Evolutionary conservation across 2,888 invertebrate species (phyloP), one percentile per base, ranked within the genome.

Genomic region (Eupithecia tripunctaria): DNA sequence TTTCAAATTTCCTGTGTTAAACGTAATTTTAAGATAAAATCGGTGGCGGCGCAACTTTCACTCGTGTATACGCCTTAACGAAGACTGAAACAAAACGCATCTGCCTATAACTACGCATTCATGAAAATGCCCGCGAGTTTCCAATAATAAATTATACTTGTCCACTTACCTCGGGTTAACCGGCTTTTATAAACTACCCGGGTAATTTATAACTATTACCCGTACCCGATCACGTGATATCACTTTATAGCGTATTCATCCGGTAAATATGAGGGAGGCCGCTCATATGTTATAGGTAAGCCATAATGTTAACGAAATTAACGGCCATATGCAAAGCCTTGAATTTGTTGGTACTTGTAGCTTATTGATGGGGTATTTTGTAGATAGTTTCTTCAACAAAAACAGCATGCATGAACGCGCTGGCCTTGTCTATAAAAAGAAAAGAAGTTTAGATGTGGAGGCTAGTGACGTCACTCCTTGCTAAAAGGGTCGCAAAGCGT

Each of bases 171-270:
- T 92, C 91, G 91, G 93, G 94, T 93, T 94, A 94, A 94, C 93
- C 92, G 93, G 94, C 93, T 93, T 94, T 94, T 94, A 94, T 94
- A 94, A 94, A 94, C 92, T 93, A 93, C 91, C 92, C 89, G 83
- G 86, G 92, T 94, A 94, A 93, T 94, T 94, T 94, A 94, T 94
- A 94, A 94, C 94, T 93, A 94, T 93, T 93, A 94, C 93, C 92
- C 91, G 90, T 89, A 91, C 91, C 89, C 93, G 93, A 93, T 94
- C 94, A 93, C 91, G 93, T 92, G 93, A 92, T 93, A 93, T 94
- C 92, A 93, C 92, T 93, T 93, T 93, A 93, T 93, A 90, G 93
- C 91, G 87, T 92, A 92, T 93, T 93, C 92, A 87, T 81, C 85
- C 87, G 83, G 90, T 93, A 93, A 93, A 94, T 93, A 93, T 93